These are phyloP conservation scores for Drosophila meridionalis DNA, from an alignment of 2,888 invertebrate species.

Conservation along the genomic window DNA sequence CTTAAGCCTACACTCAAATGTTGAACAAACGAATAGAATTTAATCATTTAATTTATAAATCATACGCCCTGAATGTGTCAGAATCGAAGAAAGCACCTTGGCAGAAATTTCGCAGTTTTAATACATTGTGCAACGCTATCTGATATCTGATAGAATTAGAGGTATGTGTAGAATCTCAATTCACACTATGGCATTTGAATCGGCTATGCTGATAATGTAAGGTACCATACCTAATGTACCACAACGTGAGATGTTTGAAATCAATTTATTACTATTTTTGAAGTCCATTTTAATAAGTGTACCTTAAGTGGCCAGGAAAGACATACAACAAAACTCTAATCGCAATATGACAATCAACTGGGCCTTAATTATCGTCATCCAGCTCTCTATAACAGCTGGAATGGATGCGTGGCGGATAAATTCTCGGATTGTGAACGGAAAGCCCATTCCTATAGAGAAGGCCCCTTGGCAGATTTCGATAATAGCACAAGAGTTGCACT, in stretches of 20 bases:
- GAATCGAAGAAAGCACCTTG: no score
- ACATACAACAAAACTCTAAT: neutral
- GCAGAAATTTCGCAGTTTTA: no score
- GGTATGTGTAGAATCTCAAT: neutral
- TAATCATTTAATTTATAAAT: no score
- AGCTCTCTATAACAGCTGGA: neutral
- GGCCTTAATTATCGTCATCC: neutral
- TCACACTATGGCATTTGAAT: neutral
- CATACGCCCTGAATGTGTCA: no score
- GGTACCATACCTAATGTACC: neutral
- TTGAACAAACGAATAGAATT: no score
- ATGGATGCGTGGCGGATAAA: neutral
- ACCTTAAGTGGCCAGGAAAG: no score
- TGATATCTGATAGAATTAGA: no score
- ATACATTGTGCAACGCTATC: no score
- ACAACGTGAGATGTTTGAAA: neutral
- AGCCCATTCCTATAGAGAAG: neutral
- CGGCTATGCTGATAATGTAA: neutral
- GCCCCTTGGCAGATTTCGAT: neutral
- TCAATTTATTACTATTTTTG: neutral
- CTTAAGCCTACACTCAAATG: no score
- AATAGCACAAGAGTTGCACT: accelerated
- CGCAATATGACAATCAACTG: neutral
- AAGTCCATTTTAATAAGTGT: neutral
- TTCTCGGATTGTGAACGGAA: neutral